Evolutionary conservation across 2,797 vertebrate genomes (phyloP).

Genomic region (Rhinophrynus dorsalis): DNA sequence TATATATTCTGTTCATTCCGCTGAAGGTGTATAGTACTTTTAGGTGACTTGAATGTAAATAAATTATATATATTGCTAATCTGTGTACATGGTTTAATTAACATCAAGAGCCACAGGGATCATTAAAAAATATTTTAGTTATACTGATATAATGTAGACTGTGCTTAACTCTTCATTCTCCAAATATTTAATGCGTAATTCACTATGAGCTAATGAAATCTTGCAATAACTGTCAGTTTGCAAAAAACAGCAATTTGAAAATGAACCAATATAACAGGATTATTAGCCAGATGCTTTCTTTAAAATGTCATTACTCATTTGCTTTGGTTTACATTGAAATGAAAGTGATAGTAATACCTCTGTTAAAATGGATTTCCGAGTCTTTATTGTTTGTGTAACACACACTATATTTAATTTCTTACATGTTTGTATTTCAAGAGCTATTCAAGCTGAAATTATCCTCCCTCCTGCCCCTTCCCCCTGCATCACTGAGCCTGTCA

Average conservation of each 20-base stretch:
- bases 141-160: no score
- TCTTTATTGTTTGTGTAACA: no score
- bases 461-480: no score
- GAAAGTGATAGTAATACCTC: no score
- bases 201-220: neutral
- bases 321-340: conserved; percentile 7
- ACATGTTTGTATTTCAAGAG: no score
- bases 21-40: conserved; percentile 88
- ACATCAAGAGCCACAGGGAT: neutral
- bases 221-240: neutral
- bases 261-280: neutral
- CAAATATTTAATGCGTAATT: neutral
- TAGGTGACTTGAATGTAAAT: conserved; percentile 99
- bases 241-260: neutral
- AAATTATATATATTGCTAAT: conserved; percentile 87
- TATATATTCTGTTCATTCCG: conserved; percentile 73
- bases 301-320: neutral
- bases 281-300: conserved; percentile 21
- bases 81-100: conserved; percentile 32
- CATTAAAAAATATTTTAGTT: neutral
- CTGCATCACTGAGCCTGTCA: no score
- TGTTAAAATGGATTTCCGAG: no score
- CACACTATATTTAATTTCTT: no score
- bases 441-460: no score
- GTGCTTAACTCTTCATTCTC: no score